A percentile compares a stretch with the other conserved stretches of the same genome.
phyloP scores from a whole-genome alignment of 2,113 vertebrate genomes.

The Pseudorasbora parva region DNA sequence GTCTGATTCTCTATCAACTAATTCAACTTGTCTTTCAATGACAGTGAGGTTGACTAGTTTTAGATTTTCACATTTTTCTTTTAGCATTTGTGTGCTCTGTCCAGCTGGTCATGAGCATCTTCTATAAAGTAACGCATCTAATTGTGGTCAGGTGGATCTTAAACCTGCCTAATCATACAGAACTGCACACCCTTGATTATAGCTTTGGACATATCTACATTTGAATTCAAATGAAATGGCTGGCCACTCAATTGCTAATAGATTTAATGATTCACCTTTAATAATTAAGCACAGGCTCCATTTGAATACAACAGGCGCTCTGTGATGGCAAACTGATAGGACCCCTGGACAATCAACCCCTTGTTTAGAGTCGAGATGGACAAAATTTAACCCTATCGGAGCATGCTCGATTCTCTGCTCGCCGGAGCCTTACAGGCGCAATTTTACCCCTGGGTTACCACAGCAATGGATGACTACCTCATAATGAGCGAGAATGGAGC shows the following conservation, averaged over 20 bases:
- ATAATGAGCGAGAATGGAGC: conserved; percentile 71
- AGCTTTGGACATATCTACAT: neutral
- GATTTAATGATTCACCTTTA: neutral
- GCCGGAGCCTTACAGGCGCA: conserved; percentile 65
- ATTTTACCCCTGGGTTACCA: conserved; percentile 63
- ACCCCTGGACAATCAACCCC: conserved; percentile 42
- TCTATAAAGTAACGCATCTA: neutral
- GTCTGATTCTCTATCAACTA: neutral
- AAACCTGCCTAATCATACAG: neutral
- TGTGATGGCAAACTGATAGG: conserved; percentile 9
- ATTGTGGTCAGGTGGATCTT: neutral
- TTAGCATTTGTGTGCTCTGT: neutral
- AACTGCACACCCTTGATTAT: neutral
- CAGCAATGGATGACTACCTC: conserved; percentile 68
- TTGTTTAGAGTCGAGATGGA: conserved; percentile 42
- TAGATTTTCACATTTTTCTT: neutral
- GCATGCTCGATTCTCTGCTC: conserved; percentile 58
- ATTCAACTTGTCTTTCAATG: neutral
- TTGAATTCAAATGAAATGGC: neutral
- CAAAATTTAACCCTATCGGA: conserved; percentile 58
- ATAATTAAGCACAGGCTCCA: neutral
- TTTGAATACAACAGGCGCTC: conserved; percentile 32
- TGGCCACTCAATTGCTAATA: neutral
- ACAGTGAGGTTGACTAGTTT: neutral
- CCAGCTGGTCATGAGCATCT: neutral